Conservation (phyloP, 2,888 invertebrate species). For the Phyto melanocephala region DNA sequence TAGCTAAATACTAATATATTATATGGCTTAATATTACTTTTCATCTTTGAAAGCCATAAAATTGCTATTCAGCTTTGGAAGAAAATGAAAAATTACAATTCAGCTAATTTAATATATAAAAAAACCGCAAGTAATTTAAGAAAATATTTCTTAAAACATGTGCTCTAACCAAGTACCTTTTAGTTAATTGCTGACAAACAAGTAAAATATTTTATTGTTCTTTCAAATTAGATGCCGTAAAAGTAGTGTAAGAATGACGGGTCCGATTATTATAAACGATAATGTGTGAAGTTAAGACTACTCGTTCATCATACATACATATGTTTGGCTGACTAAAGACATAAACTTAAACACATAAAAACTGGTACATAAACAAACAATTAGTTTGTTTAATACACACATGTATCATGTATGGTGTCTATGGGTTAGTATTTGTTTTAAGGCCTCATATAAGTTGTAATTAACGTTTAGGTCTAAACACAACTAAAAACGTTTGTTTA, state of each 20-base stretch:
- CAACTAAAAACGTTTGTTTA: slow-evolving; percentile 32
- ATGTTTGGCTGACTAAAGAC: not conserved
- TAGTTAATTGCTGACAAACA: slow-evolving; percentile 44
- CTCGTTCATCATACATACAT: too few species aligned
- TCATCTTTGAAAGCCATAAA: too few species aligned
- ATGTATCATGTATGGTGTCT: not conserved
- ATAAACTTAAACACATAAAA: slow-evolving; percentile 7
- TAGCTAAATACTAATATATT: too few species aligned
- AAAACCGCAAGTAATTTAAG: too few species aligned
- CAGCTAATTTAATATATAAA: too few species aligned
- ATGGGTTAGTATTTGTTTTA: not conserved
- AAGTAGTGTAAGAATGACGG: not conserved
- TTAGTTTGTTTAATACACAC: not conserved
- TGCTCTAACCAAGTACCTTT: not conserved
- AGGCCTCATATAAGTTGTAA: slow-evolving; percentile 42
- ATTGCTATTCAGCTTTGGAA: too few species aligned
- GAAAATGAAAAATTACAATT: too few species aligned
- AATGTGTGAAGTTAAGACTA: slow-evolving; percentile 38
- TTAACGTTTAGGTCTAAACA: slow-evolving; percentile 29
- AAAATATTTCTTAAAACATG: too few species aligned
- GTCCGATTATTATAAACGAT: slow-evolving; percentile 44
- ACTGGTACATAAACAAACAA: slow-evolving; percentile 19
- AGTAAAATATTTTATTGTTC: not conserved
- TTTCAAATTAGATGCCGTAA: not conserved
- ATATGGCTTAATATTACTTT: too few species aligned